phyloP scores from a whole-genome alignment of 2,113 vertebrate genomes.

The Menidia beryllina region DNA sequence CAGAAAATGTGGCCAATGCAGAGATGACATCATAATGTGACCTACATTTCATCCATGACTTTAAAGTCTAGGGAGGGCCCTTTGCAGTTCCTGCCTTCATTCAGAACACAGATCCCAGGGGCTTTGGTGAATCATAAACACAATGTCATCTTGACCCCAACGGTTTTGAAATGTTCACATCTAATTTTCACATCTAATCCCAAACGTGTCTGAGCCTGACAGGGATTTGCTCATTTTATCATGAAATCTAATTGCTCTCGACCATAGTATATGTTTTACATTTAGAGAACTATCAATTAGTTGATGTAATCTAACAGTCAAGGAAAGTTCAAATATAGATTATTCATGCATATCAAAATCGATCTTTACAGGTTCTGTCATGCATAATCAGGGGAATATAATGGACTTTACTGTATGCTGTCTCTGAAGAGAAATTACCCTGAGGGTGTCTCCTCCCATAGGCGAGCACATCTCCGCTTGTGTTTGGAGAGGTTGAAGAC shows the following conservation, averaged over 20 bases:
- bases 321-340: not conserved
- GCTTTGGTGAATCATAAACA: conserved; percentile 48
- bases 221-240: not conserved
- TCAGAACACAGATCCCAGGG: conserved; percentile 28
- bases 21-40: conserved; percentile 66
- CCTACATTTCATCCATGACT: conserved; percentile 65
- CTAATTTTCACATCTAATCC: conserved; percentile 41
- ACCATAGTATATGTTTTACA: too few species aligned
- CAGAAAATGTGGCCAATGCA: conserved; percentile 63
- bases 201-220: not conserved
- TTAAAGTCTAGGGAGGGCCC: conserved; percentile 46
- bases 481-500: conserved; percentile 96
- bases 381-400: not conserved
- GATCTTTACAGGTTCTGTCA: not conserved
- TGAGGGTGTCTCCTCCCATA: conserved; percentile 62
- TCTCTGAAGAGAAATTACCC: conserved; percentile 10
- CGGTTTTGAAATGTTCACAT: conserved; percentile 50
- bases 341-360: not conserved
- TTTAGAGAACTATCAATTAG: too few species aligned
- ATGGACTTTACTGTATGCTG: conserved; percentile 5
- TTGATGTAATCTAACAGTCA: not conserved
- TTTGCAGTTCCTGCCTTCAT: conserved; percentile 43
- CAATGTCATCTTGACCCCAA: conserved; percentile 40
- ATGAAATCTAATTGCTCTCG: too few species aligned
- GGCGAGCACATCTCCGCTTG: conserved; percentile 95